Percentiles rank a stretch among this genome's conserved stretches.
Conservation (phyloP, 2,888 invertebrate species). For the Apantesis nais region DNA sequence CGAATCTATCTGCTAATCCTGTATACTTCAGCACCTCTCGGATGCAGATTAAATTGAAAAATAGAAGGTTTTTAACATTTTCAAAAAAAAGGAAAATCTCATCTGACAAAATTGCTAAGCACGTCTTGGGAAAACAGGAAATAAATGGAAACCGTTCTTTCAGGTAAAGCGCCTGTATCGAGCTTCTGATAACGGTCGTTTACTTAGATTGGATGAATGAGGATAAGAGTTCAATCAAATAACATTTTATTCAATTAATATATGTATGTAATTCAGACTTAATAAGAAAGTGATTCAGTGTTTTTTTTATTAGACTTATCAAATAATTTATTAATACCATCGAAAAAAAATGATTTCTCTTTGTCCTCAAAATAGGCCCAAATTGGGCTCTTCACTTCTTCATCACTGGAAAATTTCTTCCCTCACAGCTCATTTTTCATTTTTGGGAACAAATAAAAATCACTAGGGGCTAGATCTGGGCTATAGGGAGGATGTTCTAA, state of each 20-base stretch:
- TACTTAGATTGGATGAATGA: conserved; percentile 17
- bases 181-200: conserved; percentile 46
- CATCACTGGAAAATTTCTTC: too few relatives aligned
- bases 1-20: conserved; percentile 38
- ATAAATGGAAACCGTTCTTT: conserved; percentile 56
- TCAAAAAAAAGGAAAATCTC: conserved; percentile 40
- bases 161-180: conserved; percentile 52
- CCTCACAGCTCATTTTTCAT: too few relatives aligned
- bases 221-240: conserved; percentile 21
- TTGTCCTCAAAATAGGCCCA: too few relatives aligned
- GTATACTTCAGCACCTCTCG: conserved; percentile 37
- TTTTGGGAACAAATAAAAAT: too few relatives aligned
- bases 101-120: conserved; percentile 53
- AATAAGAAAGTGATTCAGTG: too few relatives aligned
- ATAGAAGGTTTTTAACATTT: conserved; percentile 25
- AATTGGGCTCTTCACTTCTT: too few relatives aligned
- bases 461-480: too few relatives aligned
- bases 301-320: too few relatives aligned
- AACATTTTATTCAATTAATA: neutral
- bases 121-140: conserved; percentile 49
- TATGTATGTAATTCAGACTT: too few relatives aligned
- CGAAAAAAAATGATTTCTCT: too few relatives aligned
- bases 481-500: too few relatives aligned
- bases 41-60: conserved; percentile 33
- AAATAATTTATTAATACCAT: too few relatives aligned